Evolutionary conservation across 2,888 invertebrate species (phyloP), one percentile per base, ranked within the genome.

Genomic region (Phengaris alcon): DNA sequence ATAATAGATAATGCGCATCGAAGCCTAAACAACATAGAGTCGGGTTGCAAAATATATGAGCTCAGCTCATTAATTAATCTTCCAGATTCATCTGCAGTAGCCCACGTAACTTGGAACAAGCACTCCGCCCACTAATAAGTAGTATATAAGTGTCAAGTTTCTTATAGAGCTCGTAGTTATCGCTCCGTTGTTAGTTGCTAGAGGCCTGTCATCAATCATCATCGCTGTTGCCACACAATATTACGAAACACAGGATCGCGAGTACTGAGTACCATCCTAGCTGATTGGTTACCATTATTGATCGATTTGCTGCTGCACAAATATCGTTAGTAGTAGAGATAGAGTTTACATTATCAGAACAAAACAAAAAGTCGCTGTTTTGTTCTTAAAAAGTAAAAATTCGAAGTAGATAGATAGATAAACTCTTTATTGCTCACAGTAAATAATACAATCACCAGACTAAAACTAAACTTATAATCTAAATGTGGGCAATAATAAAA

Each of bases 171-270:
- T 64, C 35, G 12, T 64, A 64, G 64, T 44, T 64, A 64, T 64
- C 64, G 64, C 35, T 44, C 6, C 64, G 64, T 64, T 35, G 59
- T 35, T 64, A 64, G 64, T 64, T 44, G 64, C 10, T 44, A 64
- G 64, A 64, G 64, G 59, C 13, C 35, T 44, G 35, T 64, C 64
- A 64, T 64, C 64, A 7, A 64, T 64, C 64, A 64, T 64, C 64
- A 64, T 64, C 64, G 13, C 35, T 35, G 64, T 64, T 64, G 6
- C 13, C 64, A 44, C 35, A 64, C 64, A 22, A 64, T 44, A 10
- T 64, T 64, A 64, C 64, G 64, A 64, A 64, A 44, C 3, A 44
- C 10, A 64, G 6, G 10, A 6, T 64, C 4, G 6, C 10, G 35
- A 59, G 57, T 59, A 64, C 10, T 10, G 35, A 59, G 57, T 59